Evolutionary conservation across 2,113 vertebrate species (phyloP).

Genomic region (Rhagologus leucostigma): DNA sequence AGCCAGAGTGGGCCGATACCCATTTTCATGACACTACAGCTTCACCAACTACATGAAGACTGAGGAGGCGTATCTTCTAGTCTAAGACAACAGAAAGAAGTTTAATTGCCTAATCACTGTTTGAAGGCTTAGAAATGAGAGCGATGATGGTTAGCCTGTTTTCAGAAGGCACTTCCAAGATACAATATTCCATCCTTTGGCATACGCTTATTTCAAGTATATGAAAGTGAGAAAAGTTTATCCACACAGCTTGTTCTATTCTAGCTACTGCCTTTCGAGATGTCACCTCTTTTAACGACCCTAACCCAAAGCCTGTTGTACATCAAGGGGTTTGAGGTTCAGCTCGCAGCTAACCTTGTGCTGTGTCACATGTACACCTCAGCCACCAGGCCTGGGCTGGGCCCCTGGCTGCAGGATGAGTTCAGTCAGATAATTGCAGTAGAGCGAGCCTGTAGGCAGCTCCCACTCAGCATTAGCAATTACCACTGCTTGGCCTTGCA

Average conservation of each 20-base stretch:
- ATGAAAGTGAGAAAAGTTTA: background rate
- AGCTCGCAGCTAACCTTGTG: background rate
- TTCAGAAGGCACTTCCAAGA: background rate
- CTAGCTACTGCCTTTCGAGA: background rate
- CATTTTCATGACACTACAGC: background rate
- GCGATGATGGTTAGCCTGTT: background rate
- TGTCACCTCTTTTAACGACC: background rate
- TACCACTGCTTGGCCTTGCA: background rate
- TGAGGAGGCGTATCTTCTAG: background rate
- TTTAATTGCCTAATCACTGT: background rate
- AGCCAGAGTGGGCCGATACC: background rate
- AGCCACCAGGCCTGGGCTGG: background rate
- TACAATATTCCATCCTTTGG: background rate
- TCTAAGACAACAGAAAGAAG: background rate
- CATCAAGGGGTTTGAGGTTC: background rate
- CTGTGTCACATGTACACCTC: accelerated
- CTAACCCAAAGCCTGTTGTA: background rate
- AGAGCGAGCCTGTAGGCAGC: background rate
- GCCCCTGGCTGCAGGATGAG: background rate
- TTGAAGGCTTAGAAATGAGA: background rate
- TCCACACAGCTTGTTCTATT: background rate
- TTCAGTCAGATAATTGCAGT: accelerated
- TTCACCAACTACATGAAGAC: background rate
- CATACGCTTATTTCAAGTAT: background rate
- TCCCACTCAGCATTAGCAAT: background rate